These are phyloP conservation scores for Cephus runcator DNA, from an alignment of 2,888 invertebrate genomes.

Conservation along the genomic window DNA sequence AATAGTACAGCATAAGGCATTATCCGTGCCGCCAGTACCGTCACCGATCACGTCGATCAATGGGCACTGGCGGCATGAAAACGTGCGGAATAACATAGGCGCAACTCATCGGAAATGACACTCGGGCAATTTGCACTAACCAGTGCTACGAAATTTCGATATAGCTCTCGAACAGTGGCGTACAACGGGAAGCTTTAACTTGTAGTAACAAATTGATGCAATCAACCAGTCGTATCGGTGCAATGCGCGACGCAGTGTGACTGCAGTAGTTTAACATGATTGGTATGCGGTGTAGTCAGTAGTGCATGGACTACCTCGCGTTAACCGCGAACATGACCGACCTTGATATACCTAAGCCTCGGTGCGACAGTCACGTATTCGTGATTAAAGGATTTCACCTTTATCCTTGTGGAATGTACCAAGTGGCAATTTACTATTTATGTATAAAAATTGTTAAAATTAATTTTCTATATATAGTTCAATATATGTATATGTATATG, in stretches of 20 bases:
- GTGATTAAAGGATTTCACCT: neutral
- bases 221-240: conserved; percentile 31
- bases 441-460: neutral
- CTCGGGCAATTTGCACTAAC: conserved; percentile 20
- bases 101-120: conserved; percentile 26
- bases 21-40: conserved; percentile 10
- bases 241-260: conserved; percentile 24
- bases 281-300: conserved; percentile 23
- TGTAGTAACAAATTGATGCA: conserved; percentile 43
- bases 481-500: too few relatives aligned
- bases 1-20: conserved; percentile 14
- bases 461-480: too few relatives aligned
- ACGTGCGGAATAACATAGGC: conserved; percentile 18
- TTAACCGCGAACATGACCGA: conserved; percentile 31
- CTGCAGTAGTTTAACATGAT: conserved; percentile 26
- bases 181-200: conserved; percentile 29
- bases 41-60: conserved; percentile 4
- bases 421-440: neutral
- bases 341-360: conserved; percentile 25
- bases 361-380: neutral
- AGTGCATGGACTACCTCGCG: conserved; percentile 26
- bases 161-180: conserved; percentile 18
- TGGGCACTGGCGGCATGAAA: conserved; percentile 16
- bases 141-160: conserved; percentile 25
- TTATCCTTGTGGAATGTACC: neutral